phyloP scores from a whole-genome alignment of 2,113 vertebrate species.

The Mormoops blainvillei region DNA sequence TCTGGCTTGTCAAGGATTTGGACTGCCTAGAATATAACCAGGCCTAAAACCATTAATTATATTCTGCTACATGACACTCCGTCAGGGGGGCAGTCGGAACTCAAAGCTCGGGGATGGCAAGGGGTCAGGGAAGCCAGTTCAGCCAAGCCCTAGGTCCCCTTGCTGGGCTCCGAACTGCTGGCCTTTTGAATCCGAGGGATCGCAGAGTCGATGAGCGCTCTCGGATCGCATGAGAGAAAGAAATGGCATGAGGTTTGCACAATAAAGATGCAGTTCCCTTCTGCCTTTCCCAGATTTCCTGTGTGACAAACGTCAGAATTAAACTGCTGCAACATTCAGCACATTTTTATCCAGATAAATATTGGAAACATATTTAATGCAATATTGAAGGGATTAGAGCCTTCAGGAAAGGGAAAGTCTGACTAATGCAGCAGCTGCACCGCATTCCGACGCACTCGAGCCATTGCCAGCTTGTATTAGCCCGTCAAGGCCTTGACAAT shows the following conservation, averaged over 20 bases:
- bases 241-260: conserved; percentile 12
- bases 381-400: conserved; percentile 83
- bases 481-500: conserved; percentile 77
- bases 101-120: conserved; percentile 54
- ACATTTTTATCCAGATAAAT: conserved; percentile 83
- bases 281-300: conserved; percentile 73
- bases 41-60: conserved; percentile 52
- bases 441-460: conserved; percentile 74
- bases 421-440: conserved; percentile 80
- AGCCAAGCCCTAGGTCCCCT: conserved; percentile 76
- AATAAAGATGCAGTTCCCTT: conserved; percentile 69
- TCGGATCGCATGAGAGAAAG: neutral
- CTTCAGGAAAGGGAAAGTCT: conserved; percentile 84
- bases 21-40: conserved; percentile 62
- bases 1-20: conserved; percentile 66
- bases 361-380: conserved; percentile 86
- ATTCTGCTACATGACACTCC: conserved; percentile 34
- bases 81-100: conserved; percentile 41
- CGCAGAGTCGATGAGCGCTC: neutral
- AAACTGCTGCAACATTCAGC: conserved; percentile 82
- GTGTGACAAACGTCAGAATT: conserved; percentile 76
- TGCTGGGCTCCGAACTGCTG: conserved; percentile 70
- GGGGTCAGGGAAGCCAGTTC: conserved; percentile 71
- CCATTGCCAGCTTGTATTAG: conserved; percentile 79
- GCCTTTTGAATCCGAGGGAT: conserved; percentile 56